These are phyloP conservation scores for Dolichopus griseipennis DNA, from an alignment of 2,888 invertebrate genomes.

Conservation along the genomic window DNA sequence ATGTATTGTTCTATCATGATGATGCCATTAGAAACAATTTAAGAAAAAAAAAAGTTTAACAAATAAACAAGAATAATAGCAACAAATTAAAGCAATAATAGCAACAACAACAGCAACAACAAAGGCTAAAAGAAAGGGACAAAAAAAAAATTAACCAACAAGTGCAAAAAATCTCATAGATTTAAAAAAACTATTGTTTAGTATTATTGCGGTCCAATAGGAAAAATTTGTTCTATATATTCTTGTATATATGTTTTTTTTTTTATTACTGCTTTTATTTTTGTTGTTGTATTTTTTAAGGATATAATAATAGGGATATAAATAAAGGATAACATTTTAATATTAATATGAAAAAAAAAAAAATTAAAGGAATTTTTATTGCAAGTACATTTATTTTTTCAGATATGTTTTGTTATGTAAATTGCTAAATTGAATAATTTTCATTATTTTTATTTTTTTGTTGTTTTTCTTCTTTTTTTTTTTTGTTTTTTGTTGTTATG, in stretches of 20 bases:
- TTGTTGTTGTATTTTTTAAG: not conserved
- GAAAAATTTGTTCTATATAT: not conserved
- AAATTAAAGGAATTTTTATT: not conserved
- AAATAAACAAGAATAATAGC: not conserved
- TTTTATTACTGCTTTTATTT: too few relatives aligned
- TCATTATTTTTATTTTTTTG: too few relatives aligned
- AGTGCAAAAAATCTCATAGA: slow-evolving; percentile 4
- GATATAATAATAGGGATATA: not conserved
- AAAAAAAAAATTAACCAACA: not conserved
- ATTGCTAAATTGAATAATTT: too few relatives aligned
- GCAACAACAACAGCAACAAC: not conserved
- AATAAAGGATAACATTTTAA: not conserved
- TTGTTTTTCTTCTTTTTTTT: too few relatives aligned
- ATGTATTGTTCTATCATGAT: not conserved
- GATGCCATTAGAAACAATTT: slow-evolving; percentile 4
- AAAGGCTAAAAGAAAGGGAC: not conserved
- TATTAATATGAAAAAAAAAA: not conserved
- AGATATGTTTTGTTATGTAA: too few relatives aligned
- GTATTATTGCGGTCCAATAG: not conserved
- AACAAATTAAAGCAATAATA: not conserved
- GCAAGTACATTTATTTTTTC: too few relatives aligned
- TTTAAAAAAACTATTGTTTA: not conserved
- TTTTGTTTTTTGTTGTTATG: too few relatives aligned
- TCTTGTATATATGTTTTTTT: too few relatives aligned
- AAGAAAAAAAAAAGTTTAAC: not conserved